Evolutionary conservation across 2,113 vertebrate genomes (phyloP), one percentile per base, ranked within the genome.

Genomic region (Butorides virescens): DNA sequence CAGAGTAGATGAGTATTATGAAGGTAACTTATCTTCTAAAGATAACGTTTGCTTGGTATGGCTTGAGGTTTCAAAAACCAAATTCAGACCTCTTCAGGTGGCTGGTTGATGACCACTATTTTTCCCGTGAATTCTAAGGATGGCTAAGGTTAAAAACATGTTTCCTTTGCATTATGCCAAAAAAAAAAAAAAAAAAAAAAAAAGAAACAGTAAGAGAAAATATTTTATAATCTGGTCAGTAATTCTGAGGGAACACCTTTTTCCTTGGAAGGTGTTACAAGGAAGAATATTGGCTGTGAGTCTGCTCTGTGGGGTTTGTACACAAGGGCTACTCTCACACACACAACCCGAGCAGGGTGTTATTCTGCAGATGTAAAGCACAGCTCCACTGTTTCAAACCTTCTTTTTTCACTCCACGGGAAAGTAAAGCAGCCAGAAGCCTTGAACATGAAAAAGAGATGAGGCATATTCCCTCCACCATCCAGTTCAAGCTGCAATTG

Each of bases 21-120:
- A 93, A 90, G 46, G 70, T 56, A 82, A 65, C 47, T 82, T 82
- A 58, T 50, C 66, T 65, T 90, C 77, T 88, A 66, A 93, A 94
- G 37, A 66, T 49, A 90, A 89, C 0, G 0, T 91, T 91, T 94
- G 2, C 34, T 66, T 85, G 30, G 12, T 78, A 42, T n/a, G 21
- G 7, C 30, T 72, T 82, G 58, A 68, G 17, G 66, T 88, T 93
- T 90, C 58, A 61, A 61, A 93, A 88, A 39, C 19, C 34, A 72
- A 65, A 76, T 87, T 89, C 49, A 88, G 25, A 78, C 1, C 0
- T 73, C 14, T 9, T 37, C 37, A 86, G 39, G 39, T 74, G 37
- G 13, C n/a, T 68, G 47, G 39, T 2, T 59, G 42, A 74, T 66
- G 36, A 37, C 4, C 32, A 73, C 2, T 29, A 53, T 42, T 68